phyloP scores from a whole-genome alignment of 2,888 invertebrate species.

The Hydropsyche betteni region DNA sequence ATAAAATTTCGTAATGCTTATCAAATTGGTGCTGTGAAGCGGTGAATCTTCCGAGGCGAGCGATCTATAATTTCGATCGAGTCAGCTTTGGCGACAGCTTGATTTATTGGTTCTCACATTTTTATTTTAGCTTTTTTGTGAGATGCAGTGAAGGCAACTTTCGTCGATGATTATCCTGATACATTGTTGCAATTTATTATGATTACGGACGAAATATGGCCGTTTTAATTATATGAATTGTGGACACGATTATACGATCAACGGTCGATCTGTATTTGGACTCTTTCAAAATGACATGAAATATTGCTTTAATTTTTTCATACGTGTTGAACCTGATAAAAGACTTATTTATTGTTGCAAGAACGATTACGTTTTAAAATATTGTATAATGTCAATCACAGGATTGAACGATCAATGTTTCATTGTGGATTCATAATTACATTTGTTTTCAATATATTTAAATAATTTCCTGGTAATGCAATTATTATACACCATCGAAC shows the following conservation, averaged over 20 bases:
- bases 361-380: too few relatives aligned
- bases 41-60: constrained; percentile 1
- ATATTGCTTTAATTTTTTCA: too few relatives aligned
- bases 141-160: constrained; percentile 15
- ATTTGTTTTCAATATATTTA: not conserved
- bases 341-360: too few relatives aligned
- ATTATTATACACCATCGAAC: not conserved
- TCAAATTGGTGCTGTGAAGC: not conserved
- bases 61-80: constrained; percentile 26
- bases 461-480: not conserved
- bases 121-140: constrained; percentile 1
- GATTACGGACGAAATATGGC: not conserved
- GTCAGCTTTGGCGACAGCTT: constrained; percentile 14
- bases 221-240: constrained; percentile 9
- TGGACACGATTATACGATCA: not conserved
- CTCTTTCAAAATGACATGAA: too few relatives aligned
- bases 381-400: too few relatives aligned
- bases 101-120: constrained; percentile 27
- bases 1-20: not conserved
- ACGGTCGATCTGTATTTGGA: too few relatives aligned
- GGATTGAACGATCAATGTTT: too few relatives aligned
- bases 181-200: constrained; percentile 23
- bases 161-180: constrained; percentile 28
- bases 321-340: too few relatives aligned
- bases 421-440: too few relatives aligned